These are phyloP conservation scores for Anseranas semipalmata DNA, from an alignment of 2,113 vertebrate genomes.

Conservation along the genomic window DNA sequence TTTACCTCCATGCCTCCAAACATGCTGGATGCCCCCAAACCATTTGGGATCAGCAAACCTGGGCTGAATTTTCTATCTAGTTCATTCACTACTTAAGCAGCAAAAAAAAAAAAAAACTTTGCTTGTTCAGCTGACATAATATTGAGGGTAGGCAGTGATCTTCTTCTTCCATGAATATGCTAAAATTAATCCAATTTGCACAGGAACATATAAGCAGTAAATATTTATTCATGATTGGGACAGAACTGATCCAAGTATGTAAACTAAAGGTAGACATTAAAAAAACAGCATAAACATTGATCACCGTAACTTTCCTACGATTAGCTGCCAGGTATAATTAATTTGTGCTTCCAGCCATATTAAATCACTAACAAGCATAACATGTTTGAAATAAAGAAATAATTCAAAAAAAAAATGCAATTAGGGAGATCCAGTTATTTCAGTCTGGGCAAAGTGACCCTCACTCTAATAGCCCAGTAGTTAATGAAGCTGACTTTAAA, in stretches of 20 bases:
- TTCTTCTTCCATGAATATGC: conserved; percentile 55
- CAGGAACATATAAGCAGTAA: conserved; percentile 57
- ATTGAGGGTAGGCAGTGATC: conserved; percentile 13
- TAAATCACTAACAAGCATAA: conserved; percentile 71
- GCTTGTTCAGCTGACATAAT: conserved; percentile 48
- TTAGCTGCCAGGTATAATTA: conserved; percentile 69
- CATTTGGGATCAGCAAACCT: conserved; percentile 16
- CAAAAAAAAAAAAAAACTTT: background rate
- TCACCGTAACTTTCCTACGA: conserved; percentile 39
- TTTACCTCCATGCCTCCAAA: conserved; percentile 30
- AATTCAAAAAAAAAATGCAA: conserved; percentile 66
- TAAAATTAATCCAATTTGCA: conserved; percentile 71
- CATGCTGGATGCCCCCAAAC: conserved; percentile 23
- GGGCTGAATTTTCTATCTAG: background rate
- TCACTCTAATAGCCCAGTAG: conserved; percentile 14
- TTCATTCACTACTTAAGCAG: background rate
- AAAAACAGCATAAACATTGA: conserved; percentile 25
- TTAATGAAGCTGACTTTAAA: conserved; percentile 67
- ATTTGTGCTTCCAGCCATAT: conserved; percentile 59
- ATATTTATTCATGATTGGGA: conserved; percentile 59
- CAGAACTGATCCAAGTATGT: conserved; percentile 30
- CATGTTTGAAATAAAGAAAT: conserved; percentile 71
- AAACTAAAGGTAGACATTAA: conserved; percentile 37
- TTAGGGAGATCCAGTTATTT: conserved; percentile 60
- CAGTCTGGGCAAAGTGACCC: conserved; percentile 67